phyloP scores from a whole-genome alignment of 2,797 vertebrate genomes.

The Anisognathus igniventris region DNA sequence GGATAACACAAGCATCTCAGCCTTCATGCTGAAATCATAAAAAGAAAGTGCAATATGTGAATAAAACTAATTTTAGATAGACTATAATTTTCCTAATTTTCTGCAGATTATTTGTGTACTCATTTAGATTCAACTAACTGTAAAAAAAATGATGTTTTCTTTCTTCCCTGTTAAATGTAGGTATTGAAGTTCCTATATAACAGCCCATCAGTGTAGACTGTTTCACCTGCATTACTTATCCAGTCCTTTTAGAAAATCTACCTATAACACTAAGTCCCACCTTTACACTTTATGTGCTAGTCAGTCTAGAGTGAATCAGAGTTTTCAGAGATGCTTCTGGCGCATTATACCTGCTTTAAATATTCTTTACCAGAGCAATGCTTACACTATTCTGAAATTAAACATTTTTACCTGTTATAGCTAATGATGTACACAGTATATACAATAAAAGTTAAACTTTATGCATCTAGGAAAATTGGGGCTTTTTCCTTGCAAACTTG shows the following conservation, averaged over 20 bases:
- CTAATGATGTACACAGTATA: neutral
- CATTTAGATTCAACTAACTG: neutral
- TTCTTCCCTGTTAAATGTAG: neutral
- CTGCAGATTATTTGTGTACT: neutral
- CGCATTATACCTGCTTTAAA: neutral
- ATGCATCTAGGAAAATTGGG: neutral
- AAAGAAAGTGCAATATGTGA: neutral
- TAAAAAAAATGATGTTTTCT: neutral
- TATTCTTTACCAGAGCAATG: neutral
- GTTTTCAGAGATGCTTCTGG: neutral
- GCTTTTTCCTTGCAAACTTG: neutral
- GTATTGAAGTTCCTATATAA: neutral
- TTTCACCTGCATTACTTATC: neutral
- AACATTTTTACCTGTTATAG: neutral
- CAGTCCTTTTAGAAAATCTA: neutral
- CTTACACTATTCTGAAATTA: neutral
- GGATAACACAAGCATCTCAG: neutral
- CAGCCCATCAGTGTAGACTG: fast-evolving
- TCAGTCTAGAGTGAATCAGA: neutral
- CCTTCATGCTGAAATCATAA: neutral
- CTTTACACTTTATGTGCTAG: neutral
- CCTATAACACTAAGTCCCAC: neutral
- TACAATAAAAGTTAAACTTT: neutral
- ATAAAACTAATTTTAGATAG: neutral
- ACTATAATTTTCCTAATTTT: neutral